phyloP scores from a whole-genome alignment of 2,797 vertebrate species.

The Chromis chromis region DNA sequence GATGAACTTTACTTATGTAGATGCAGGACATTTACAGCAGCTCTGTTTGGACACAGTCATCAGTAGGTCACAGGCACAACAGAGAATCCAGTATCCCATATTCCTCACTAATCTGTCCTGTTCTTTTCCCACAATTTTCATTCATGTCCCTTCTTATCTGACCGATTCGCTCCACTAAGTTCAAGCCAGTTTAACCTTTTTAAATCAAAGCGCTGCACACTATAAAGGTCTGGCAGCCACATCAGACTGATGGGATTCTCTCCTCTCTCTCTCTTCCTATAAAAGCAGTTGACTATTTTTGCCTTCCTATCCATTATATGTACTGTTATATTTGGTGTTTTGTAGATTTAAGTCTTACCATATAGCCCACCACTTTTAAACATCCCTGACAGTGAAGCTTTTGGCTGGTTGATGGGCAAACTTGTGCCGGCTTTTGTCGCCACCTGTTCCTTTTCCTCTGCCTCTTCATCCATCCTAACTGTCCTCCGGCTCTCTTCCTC shows the following conservation, averaged over 20 bases:
- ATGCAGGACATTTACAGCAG: too few species aligned
- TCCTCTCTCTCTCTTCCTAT: neutral
- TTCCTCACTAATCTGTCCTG: conserved; percentile 4
- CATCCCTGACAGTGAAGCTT: neutral
- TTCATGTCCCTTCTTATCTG: neutral
- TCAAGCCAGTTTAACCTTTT: conserved; percentile 44
- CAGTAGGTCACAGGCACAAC: conserved; percentile 6
- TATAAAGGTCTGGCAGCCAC: conserved; percentile 16
- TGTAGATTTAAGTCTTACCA: neutral
- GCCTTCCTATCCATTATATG: neutral
- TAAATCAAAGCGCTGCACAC: conserved; percentile 31
- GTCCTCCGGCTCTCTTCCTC: neutral
- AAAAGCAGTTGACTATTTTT: neutral
- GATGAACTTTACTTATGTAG: neutral
- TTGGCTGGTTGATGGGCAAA: neutral
- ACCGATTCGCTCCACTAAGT: conserved; percentile 8
- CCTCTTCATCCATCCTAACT: neutral
- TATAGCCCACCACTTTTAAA: neutral
- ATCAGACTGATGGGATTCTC: conserved; percentile 24
- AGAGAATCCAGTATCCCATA: neutral
- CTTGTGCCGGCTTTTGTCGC: neutral
- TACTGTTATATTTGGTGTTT: neutral
- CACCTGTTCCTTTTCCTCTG: conserved; percentile 31
- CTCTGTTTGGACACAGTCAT: neutral
- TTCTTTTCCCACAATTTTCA: conserved; percentile 13